phyloP scores from a whole-genome alignment of 1,140 invertebrate species.

The Popillia japonica region DNA sequence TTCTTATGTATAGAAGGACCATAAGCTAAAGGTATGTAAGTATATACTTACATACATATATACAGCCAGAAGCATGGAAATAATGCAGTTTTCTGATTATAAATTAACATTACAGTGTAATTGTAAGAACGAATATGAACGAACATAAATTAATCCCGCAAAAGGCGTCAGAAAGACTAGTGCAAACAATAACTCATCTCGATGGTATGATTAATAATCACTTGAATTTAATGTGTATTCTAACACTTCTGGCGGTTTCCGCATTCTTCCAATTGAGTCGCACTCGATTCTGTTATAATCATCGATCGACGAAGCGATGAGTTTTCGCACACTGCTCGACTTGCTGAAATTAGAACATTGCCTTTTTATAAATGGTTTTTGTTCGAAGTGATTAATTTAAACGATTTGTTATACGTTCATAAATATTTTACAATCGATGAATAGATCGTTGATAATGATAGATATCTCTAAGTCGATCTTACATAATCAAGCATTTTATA shows the following conservation, averaged over 20 bases:
- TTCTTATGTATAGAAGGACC: no score
- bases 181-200: constrained; percentile 27
- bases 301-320: constrained; percentile 1
- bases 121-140: neutral
- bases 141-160: constrained; percentile 24
- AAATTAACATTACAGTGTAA: neutral
- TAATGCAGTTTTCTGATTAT: constrained; percentile 16
- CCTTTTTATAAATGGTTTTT: no score
- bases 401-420: no score
- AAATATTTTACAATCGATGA: no score
- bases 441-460: no score
- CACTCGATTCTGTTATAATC: constrained; percentile 1
- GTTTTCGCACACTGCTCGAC: neutral
- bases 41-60: no score
- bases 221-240: constrained; percentile 32
- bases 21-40: no score
- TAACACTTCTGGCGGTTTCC: constrained; percentile 23
- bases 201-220: constrained; percentile 30
- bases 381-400: neutral
- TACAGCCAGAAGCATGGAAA: no score
- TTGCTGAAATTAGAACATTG: neutral
- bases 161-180: constrained; percentile 9
- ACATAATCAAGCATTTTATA: no score
- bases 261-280: constrained; percentile 13
- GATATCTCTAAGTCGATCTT: no score